Percentiles rank a stretch among this genome's conserved stretches.
These are phyloP conservation scores for Patella pellucida DNA, from an alignment of 2,888 invertebrate species.

Conservation along the genomic window DNA sequence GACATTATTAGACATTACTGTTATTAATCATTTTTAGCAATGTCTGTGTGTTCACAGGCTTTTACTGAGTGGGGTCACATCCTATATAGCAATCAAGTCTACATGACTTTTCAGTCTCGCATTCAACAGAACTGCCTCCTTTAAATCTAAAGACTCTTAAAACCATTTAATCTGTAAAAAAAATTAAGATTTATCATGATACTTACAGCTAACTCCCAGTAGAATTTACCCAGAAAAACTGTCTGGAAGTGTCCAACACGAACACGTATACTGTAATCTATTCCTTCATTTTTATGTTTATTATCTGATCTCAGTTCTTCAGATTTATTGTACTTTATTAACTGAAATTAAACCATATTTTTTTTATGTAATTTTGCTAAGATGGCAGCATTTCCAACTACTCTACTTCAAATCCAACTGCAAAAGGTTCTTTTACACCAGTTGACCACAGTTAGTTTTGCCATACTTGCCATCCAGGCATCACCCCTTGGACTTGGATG, in stretches of 20 bases:
- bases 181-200: conserved; percentile 2
- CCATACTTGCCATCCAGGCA: no score
- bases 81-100: not conserved
- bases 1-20: no score
- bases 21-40: no score
- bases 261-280: conserved; percentile 81
- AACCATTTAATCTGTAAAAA: not conserved
- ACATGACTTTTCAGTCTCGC: not conserved
- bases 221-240: conserved; percentile 76
- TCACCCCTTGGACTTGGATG: no score
- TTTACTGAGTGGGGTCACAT: not conserved
- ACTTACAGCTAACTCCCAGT: conserved; percentile 70
- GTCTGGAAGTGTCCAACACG: conserved; percentile 81
- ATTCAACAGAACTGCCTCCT: not conserved
- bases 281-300: conserved; percentile 24
- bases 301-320: conserved; percentile 67
- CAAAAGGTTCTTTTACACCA: no score
- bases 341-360: conserved; percentile 29
- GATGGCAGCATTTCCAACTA: no score
- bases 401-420: no score
- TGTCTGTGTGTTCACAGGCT: no score
- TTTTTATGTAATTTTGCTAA: no score
- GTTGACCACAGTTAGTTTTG: no score
- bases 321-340: conserved; percentile 68
- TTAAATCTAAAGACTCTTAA: not conserved